Percentiles rank a stretch among this genome's conserved stretches.
Conservation (phyloP, 2,797 vertebrate species). For the Falco concolor region DNA sequence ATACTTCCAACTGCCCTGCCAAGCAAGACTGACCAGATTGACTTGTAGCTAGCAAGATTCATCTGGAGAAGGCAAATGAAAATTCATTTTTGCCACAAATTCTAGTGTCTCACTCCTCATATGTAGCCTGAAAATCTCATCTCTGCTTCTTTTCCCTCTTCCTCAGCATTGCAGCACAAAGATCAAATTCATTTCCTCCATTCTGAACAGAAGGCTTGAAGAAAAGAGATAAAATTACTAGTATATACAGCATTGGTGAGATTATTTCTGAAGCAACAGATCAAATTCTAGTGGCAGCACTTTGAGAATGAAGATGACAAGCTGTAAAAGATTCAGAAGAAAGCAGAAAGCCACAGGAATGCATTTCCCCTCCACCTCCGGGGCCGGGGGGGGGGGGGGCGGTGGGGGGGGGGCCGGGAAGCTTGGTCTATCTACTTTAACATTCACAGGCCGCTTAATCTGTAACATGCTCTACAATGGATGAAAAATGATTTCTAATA, state of each 20-base stretch:
- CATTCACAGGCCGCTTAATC: background rate
- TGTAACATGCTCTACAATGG: background rate
- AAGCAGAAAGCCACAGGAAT: background rate
- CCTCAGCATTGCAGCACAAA: background rate
- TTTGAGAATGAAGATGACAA: conserved; percentile 31
- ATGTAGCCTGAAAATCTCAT: background rate
- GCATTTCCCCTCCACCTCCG: too few species aligned
- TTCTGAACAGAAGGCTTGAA: conserved; percentile 22
- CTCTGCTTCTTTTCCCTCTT: background rate
- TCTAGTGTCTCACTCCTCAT: background rate
- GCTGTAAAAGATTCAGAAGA: background rate
- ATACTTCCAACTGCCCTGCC: background rate
- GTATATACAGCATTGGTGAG: background rate
- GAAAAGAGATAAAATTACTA: conserved; percentile 44
- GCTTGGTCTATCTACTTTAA: background rate
- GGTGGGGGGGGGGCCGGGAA: too few species aligned
- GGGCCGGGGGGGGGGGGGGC: too few species aligned
- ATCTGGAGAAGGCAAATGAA: background rate
- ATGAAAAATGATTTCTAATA: background rate
- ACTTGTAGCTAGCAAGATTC: background rate
- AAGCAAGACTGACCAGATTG: background rate
- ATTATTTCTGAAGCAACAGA: conserved; percentile 48
- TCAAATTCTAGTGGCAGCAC: conserved; percentile 27
- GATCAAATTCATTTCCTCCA: conserved; percentile 39
- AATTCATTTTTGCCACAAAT: background rate